These are phyloP conservation scores for Procapra przewalskii DNA, from an alignment of 2,113 vertebrate species.

Conservation along the genomic window DNA sequence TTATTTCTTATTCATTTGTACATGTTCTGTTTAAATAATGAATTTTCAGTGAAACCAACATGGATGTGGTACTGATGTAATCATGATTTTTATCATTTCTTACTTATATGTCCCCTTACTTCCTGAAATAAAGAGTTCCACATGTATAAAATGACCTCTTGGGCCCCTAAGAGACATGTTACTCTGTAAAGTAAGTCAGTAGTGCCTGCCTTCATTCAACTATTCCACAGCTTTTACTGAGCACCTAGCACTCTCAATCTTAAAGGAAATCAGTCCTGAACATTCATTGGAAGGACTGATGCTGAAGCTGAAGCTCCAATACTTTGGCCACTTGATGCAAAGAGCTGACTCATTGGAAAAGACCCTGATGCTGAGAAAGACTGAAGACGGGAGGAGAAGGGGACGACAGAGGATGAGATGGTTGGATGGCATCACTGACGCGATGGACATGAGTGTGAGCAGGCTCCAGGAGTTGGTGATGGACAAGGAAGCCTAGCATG, in stretches of 20 bases:
- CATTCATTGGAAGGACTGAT: background rate
- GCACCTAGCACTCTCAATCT: background rate
- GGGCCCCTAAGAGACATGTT: background rate
- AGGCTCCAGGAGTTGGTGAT: background rate
- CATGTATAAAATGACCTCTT: background rate
- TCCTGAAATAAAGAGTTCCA: constrained; percentile 10
- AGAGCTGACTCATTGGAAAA: background rate
- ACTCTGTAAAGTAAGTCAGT: background rate
- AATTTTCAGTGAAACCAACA: constrained; percentile 32
- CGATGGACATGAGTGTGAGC: background rate
- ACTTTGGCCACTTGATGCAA: background rate
- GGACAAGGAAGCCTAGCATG: background rate
- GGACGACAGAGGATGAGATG: background rate
- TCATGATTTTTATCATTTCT: background rate
- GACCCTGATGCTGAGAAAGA: background rate
- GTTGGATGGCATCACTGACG: background rate
- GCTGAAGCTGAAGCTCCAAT: background rate
- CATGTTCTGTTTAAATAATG: background rate
- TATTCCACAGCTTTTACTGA: background rate
- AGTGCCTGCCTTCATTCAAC: background rate
- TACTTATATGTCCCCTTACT: background rate
- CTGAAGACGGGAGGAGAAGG: background rate
- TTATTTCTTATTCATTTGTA: constrained; percentile 24
- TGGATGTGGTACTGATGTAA: background rate
- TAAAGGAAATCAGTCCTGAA: background rate